Base-by-base conservation (phyloP, 2,888 invertebrate genomes). In the Heptascelio sp. region DNA sequence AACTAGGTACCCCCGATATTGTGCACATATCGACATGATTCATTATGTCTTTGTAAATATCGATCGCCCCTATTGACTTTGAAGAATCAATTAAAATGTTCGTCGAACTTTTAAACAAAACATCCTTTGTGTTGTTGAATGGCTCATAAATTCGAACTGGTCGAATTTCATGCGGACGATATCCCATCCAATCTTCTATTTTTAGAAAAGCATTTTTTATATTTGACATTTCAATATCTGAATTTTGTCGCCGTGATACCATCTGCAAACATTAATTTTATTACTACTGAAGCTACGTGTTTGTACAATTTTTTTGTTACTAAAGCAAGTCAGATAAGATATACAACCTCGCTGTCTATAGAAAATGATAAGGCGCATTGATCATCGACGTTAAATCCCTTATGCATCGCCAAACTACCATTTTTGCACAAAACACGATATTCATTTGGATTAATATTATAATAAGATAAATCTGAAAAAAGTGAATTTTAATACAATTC, bases 21-120 rank as follows among this genome's bases (percentile, higher is more conserved):
- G 88, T 84, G 76, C 93, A 93, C 23, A 88, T 85, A 70, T 93
- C 93, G 8, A 93, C 93, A 92, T 91, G 94, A 79, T 89, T 89
- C 89, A 96, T 95, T 9, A 96, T 88, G 34, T 94, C 94, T 15
- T 95, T 94, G 85, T 96, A 96, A 78, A 95, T 95, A 73, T 93
- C 92, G 0, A 96, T 95, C 0, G 94, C 92, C 65, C 91, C 91
- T 23, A 94, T 90, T 0, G 89, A 87, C 0, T 89, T 90, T 0
- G 93, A 90, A 0, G 94, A 93, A 17, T 94, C 93, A 0, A 94
- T 93, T 0, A 96, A 90, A 1, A 95, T 95, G 0, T 94, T 93
- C 0, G 95, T 95, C 0, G 95, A 94, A 85, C 96, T 95, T 92
- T 95, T 96, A 93, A 96, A 96, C 0, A 97, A 91, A 6, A 96